Evolutionary conservation across 2,888 invertebrate genomes (phyloP).

Genomic region (Aplocera efformata): DNA sequence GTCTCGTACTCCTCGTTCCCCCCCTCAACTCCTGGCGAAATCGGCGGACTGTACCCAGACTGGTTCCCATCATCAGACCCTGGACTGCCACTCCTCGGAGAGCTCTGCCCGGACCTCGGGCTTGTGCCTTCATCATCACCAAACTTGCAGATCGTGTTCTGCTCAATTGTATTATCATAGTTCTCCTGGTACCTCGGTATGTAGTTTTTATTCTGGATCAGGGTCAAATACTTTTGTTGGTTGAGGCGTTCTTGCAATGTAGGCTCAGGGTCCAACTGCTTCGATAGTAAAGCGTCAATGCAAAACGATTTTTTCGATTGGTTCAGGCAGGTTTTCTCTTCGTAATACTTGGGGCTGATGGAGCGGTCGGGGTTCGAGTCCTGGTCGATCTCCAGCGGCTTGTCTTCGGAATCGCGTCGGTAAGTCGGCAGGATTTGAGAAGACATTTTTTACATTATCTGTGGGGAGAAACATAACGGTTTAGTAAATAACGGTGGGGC

Average conservation of each 20-base stretch:
- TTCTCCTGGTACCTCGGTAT: slow-evolving; percentile 67
- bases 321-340: slow-evolving; percentile 64
- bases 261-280: slow-evolving; percentile 55
- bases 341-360: slow-evolving; percentile 65
- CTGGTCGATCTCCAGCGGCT: slow-evolving; percentile 61
- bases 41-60: slow-evolving; percentile 89
- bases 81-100: slow-evolving; percentile 61
- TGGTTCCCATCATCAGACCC: slow-evolving; percentile 80
- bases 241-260: slow-evolving; percentile 58
- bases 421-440: slow-evolving; percentile 39
- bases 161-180: slow-evolving; percentile 69
- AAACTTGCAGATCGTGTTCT: slow-evolving; percentile 64
- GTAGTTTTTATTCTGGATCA: slow-evolving; percentile 67
- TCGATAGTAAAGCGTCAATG: slow-evolving; percentile 92
- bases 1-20: slow-evolving; percentile 69
- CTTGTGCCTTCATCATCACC: slow-evolving; percentile 22
- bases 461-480: slow-evolving; percentile 30
- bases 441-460: slow-evolving; percentile 35
- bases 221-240: slow-evolving; percentile 60
- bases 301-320: slow-evolving; percentile 89
- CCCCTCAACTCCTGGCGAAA: slow-evolving; percentile 92
- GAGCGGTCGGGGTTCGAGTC: slow-evolving; percentile 55
- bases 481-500: too few species aligned
- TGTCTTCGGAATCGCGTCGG: slow-evolving; percentile 54
- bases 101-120: slow-evolving; percentile 48